Evolutionary conservation across 2,888 invertebrate species (phyloP).

Genomic region (Heliconius ethilla): DNA sequence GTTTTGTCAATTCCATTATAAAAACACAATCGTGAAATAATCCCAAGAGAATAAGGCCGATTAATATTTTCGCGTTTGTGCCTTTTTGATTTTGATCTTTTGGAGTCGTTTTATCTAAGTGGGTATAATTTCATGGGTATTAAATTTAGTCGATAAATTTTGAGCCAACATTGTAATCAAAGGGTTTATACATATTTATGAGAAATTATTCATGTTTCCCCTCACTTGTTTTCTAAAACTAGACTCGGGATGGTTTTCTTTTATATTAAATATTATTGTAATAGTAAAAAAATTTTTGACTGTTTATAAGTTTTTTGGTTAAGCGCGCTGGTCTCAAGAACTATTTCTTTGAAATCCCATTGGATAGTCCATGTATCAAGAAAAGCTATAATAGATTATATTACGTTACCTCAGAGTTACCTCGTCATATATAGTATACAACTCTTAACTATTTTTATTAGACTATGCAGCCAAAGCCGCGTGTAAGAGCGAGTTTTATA

Average conservation of each 20-base stretch:
- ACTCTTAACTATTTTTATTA: too few relatives aligned
- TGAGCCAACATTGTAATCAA: constrained; percentile 54
- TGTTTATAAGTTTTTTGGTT: neutral
- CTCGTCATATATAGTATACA: too few relatives aligned
- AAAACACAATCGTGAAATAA: constrained; percentile 23
- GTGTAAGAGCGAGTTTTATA: too few relatives aligned
- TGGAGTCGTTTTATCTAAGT: constrained; percentile 53
- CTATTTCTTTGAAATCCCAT: neutral
- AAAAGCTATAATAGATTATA: too few relatives aligned
- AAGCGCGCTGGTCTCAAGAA: neutral
- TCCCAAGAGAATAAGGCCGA: constrained; percentile 27
- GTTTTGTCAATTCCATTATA: neutral
- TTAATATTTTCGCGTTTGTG: constrained; percentile 46
- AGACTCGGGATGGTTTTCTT: constrained; percentile 13
- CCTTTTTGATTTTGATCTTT: constrained; percentile 53
- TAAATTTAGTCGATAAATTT: constrained; percentile 58
- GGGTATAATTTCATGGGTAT: constrained; percentile 55
- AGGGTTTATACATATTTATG: constrained; percentile 52
- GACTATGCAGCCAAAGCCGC: too few relatives aligned
- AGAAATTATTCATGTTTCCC: constrained; percentile 48
- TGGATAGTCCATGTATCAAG: too few relatives aligned
- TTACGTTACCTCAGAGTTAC: too few relatives aligned
- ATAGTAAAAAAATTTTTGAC: neutral
- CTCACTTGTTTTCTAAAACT: constrained; percentile 39
- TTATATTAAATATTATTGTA: neutral